Percentiles rank a stretch among this genome's conserved stretches.
Conservation (phyloP, 2,797 vertebrate species). For the Petrocephalus schoutedeni region DNA sequence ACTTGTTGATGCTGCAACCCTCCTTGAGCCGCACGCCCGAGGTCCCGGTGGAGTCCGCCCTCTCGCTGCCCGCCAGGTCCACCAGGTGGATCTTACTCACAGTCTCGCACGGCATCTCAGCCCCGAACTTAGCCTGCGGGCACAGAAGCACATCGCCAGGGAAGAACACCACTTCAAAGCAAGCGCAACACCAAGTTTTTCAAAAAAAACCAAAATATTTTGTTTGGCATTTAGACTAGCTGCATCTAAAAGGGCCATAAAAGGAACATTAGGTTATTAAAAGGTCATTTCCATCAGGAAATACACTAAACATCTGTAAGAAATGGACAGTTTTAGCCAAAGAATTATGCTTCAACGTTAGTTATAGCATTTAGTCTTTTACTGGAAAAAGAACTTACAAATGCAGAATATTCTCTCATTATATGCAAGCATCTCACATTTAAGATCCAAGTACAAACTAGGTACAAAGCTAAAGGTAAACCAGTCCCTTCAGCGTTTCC, state of each 20-base stretch:
- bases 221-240: neutral
- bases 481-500: neutral
- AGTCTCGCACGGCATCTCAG: conserved; percentile 92
- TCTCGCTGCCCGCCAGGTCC: conserved; percentile 90
- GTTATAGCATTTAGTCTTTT: no score
- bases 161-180: neutral
- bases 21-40: conserved; percentile 88
- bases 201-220: neutral
- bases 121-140: conserved; percentile 87
- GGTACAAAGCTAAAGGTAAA: neutral
- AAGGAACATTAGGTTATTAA: neutral
- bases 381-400: neutral
- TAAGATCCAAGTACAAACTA: neutral
- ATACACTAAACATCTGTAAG: neutral
- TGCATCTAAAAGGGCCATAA: neutral
- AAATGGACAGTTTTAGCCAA: neutral
- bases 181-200: neutral
- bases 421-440: neutral
- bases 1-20: conserved; percentile 96
- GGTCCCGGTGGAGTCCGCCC: conserved; percentile 86
- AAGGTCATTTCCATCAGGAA: neutral
- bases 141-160: conserved; percentile 8
- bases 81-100: conserved; percentile 96
- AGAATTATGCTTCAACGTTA: neutral
- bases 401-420: neutral